phyloP scores from a whole-genome alignment of 2,113 vertebrate genomes.

The Syngnathus typhle region DNA sequence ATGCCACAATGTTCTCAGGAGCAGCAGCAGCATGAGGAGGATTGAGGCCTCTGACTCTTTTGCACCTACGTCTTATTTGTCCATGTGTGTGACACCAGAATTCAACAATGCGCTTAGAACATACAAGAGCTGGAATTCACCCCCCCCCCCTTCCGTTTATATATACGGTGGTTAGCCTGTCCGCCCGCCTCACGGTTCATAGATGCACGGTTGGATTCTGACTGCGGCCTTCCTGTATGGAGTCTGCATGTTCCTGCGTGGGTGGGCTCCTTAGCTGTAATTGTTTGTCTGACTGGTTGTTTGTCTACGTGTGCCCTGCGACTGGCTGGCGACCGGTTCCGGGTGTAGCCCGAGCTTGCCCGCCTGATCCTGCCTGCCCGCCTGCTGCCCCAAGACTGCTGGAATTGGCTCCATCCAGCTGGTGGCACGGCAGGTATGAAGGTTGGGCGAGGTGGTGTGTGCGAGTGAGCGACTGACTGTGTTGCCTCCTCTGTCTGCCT shows the following conservation, averaged over 20 bases:
- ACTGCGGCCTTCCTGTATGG: no score
- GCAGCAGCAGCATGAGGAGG: slow-evolving; percentile 17
- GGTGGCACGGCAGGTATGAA: slow-evolving; percentile 32
- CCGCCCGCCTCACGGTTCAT: no score
- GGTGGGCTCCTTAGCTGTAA: no score
- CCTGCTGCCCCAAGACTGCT: not conserved
- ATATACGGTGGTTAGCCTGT: no score
- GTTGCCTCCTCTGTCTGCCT: slow-evolving; percentile 54
- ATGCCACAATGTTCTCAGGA: slow-evolving; percentile 50
- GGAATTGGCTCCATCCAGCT: not conserved
- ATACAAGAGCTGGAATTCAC: not conserved
- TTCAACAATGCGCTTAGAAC: not conserved
- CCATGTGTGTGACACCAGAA: slow-evolving; percentile 6
- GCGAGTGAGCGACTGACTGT: slow-evolving; percentile 15
- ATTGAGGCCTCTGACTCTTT: slow-evolving; percentile 32
- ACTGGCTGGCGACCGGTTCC: no score
- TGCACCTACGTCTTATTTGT: slow-evolving; percentile 36
- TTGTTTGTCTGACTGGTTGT: no score
- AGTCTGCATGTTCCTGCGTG: no score
- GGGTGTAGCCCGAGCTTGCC: no score
- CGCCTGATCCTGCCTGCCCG: no score
- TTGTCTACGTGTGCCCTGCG: no score
- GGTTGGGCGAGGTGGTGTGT: slow-evolving; percentile 33
- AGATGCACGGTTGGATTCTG: no score
- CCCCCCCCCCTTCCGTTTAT: not conserved